Conservation (phyloP, 2,888 invertebrate species). For the Thalpophila matura region DNA sequence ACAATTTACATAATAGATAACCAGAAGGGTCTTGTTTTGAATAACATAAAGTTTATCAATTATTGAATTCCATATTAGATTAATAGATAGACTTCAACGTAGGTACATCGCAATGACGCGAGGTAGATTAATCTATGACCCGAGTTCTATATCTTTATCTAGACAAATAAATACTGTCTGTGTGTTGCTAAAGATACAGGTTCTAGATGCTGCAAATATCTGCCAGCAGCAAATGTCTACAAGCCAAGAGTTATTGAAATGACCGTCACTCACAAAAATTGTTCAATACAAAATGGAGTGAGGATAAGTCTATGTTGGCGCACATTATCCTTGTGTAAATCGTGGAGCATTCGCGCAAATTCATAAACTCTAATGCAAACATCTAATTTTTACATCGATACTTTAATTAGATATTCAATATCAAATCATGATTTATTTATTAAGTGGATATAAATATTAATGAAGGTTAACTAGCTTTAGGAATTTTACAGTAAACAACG, state of each 20-base stretch:
- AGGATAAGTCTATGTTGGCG: conserved; percentile 13
- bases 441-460: conserved; percentile 45
- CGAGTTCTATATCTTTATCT: conserved; percentile 26
- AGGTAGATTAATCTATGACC: conserved; percentile 37
- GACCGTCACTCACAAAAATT: conserved; percentile 1
- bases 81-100: conserved; percentile 12
- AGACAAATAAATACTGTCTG: conserved; percentile 1
- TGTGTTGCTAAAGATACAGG: conserved; percentile 2
- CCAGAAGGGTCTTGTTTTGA: conserved; percentile 15
- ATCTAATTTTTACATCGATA: conserved; percentile 11
- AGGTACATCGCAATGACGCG: conserved; percentile 16
- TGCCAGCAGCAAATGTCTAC: too few species aligned
- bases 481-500: conserved; percentile 56
- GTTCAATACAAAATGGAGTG: conserved; percentile 42
- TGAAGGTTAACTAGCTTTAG: conserved; percentile 60
- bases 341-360: not conserved
- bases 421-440: conserved; percentile 29
- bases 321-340: conserved; percentile 17
- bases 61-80: conserved; percentile 14
- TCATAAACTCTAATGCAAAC: conserved; percentile 2
- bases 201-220: not conserved
- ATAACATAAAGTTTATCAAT: conserved; percentile 20
- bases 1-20: not conserved
- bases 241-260: conserved; percentile 6
- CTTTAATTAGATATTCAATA: conserved; percentile 31